Base-by-base conservation (phyloP, 2,113 vertebrate genomes). In the Stegastes partitus region DNA sequence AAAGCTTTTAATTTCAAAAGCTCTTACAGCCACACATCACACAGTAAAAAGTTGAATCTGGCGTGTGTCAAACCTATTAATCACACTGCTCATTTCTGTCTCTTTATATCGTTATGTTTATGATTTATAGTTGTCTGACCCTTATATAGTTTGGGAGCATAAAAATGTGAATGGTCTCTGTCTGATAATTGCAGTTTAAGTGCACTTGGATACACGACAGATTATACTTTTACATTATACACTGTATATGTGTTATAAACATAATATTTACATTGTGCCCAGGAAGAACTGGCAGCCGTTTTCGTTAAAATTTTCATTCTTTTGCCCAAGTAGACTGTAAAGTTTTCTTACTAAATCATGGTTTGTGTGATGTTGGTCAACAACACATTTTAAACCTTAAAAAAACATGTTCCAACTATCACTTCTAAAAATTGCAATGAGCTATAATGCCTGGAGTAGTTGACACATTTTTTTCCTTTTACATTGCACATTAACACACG, bases 31-130 rank as follows among this genome's bases (percentile, higher is more conserved):
- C 8, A 78, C 16, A 56, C 55, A 63, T 68, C 50, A 47, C 25
- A 8, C 5, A 45, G 42, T 51, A 44, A 45, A 45, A 66, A 23
- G 21, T 39, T 49, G 1, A 12, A 56, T 56, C 11, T 66, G 54
- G 57, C 47, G 15, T 47, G 51, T 19, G 12, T 53, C 61, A 2
- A 54, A 47, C 1, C 63, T 23, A 8, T 62, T 66, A 22, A 79
- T 80, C 63, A 47, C 11, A 16, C 25, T 7, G 51, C 61, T 81
- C 18, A 11, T 62, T 53, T 77, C 50, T 74, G 44, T 58, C 23
- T 69, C 42, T 42, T 51, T 15, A 28, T n/a, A 26, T 47, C 23
- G 25, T 34, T 15, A 42, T 55, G 10, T 68, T 69, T 34, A 34
- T 21, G 6, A 51, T 39, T 45, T 42, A 56, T 19, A 21, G 21